Evolutionary conservation across 1,140 invertebrate species (phyloP).

Genomic region (Scaptomyza pallida): DNA sequence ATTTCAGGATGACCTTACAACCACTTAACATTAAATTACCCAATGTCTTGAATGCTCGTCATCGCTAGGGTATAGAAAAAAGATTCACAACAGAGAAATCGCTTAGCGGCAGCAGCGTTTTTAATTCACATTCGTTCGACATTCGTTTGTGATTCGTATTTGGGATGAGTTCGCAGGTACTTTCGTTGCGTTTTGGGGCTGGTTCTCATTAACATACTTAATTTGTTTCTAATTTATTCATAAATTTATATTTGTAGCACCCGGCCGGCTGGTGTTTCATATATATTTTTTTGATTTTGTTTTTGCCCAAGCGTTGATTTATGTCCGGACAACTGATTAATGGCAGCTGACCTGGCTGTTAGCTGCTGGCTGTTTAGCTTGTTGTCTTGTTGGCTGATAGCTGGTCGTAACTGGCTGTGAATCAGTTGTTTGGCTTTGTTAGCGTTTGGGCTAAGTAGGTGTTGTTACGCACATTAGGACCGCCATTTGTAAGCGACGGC

Average conservation of each 20-base stretch:
- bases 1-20: neutral
- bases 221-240: constrained; percentile 82
- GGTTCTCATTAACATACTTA: constrained; percentile 78
- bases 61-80: constrained; percentile 20
- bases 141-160: constrained; percentile 20
- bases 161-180: constrained; percentile 7
- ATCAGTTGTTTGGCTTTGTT: constrained; percentile 51
- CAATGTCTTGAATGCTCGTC: neutral
- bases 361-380: neutral
- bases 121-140: constrained; percentile 24
- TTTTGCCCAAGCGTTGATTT: constrained; percentile 58
- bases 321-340: constrained; percentile 71
- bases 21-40: neutral
- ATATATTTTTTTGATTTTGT: constrained; percentile 37
- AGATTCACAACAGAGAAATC: constrained; percentile 45
- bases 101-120: constrained; percentile 36
- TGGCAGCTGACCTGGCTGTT: constrained; percentile 50
- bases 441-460: constrained; percentile 62
- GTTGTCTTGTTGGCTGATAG: constrained; percentile 1
- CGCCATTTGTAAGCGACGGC: constrained; percentile 48
- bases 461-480: constrained; percentile 75
- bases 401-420: constrained; percentile 58
- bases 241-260: constrained; percentile 82
- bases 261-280: constrained; percentile 38
- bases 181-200: constrained; percentile 11